Base-by-base conservation (phyloP, 2,888 invertebrate genomes). In the Plebejus anna region DNA sequence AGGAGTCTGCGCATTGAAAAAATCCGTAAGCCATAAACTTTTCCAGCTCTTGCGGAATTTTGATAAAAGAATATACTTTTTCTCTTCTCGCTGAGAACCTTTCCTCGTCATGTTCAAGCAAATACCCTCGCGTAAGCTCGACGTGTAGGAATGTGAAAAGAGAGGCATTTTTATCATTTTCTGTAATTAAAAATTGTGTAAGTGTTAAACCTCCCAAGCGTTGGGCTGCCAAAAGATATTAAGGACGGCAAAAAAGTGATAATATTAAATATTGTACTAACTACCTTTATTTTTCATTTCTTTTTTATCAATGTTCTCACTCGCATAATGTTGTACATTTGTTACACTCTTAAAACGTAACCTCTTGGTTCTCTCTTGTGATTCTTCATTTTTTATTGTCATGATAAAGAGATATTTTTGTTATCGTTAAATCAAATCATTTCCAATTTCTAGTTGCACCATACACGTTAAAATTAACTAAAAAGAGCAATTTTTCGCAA, bases 31-130 rank as follows among this genome's bases (percentile, higher is more conserved):
- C 95, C 96, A 99, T 97, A 85, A 98, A 98, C 84, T 97, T 97
- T 86, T 98, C 98, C 61, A 98, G 95, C 91, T 99, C 98, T 83
- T 96, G 95, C 2, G 99, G 98, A 86, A 99, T 98, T 93, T 97
- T 97, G 94, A 99, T 97, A 87, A 99, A 99, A 0, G 98, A 98
- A 88, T 99, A 99, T 72, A 99, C 98, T 92, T 98, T 98, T 87
- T 99, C 98, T 78, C 99, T 94, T 80, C 99, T 96, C 2, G 98
- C 98, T 38, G 98, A 97, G 90, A 98, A 99, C 75, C 98, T 96
- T 86, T 98, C 98, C 87, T 99, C 98, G 84, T 99, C 99, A 87
- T 99, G 97, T 91, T 99, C 98, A 77, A 99, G 90, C 80, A 97
- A 95, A 92, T 99, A 99, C 22, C 98, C 98, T 82, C 99, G 95